Evolutionary conservation across 2,888 invertebrate genomes (phyloP).

Genomic region (Caenorhabditis angaria): DNA sequence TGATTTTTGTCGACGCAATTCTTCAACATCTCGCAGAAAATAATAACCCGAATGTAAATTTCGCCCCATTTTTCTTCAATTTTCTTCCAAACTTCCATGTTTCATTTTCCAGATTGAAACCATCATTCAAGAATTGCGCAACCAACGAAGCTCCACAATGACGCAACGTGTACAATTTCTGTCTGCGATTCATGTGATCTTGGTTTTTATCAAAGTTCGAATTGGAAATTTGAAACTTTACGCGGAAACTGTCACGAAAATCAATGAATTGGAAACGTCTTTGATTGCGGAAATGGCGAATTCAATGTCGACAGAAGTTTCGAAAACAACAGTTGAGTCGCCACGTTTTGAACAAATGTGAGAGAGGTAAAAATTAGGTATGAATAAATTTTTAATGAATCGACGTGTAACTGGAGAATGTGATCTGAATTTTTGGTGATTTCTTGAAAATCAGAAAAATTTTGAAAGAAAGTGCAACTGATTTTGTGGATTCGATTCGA

Average conservation of each 20-base stretch:
- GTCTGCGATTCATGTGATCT: background rate
- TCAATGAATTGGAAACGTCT: background rate
- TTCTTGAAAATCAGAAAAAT: too few relatives aligned
- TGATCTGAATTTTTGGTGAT: too few relatives aligned
- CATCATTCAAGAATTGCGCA: slow-evolving; percentile 3
- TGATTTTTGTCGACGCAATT: slow-evolving; percentile 8
- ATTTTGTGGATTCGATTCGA: too few relatives aligned
- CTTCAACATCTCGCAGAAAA: slow-evolving; percentile 5
- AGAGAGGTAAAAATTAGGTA: too few relatives aligned
- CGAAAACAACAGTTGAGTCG: background rate
- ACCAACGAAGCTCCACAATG: slow-evolving; percentile 11
- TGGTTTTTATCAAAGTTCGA: slow-evolving; percentile 7
- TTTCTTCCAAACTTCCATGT: background rate
- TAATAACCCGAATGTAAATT: background rate
- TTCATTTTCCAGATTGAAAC: slow-evolving; percentile 1
- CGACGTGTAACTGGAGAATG: too few relatives aligned
- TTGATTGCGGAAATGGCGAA: background rate
- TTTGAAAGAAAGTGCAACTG: too few relatives aligned
- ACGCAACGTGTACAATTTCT: slow-evolving; percentile 12
- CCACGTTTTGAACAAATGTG: background rate
- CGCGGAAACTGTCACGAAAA: background rate
- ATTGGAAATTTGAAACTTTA: background rate
- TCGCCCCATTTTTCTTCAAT: background rate
- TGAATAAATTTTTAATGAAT: too few relatives aligned
- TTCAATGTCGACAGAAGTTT: background rate